A percentile compares a stretch with the other conserved stretches of the same genome.
phyloP scores from a whole-genome alignment of 2,888 invertebrate genomes.

The Dugesia japonica region DNA sequence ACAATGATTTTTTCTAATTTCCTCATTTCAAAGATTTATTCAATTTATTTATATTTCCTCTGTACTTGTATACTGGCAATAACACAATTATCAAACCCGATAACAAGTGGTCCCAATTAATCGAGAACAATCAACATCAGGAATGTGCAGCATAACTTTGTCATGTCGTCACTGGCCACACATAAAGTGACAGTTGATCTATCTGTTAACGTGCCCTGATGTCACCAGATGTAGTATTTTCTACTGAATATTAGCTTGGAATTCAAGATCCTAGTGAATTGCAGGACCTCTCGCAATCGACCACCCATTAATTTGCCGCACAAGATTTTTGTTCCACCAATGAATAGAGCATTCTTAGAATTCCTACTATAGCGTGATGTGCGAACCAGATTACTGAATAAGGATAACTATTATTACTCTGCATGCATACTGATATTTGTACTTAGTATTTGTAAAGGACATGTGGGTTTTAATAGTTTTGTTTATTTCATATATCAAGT shows the following conservation, averaged over 20 bases:
- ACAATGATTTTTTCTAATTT: no score
- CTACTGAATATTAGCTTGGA: not conserved
- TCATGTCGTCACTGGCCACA: constrained; percentile 16
- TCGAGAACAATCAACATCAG: not conserved
- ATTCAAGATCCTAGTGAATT: not conserved
- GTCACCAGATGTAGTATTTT: constrained; percentile 11
- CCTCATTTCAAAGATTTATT: no score
- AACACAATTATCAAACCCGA: not conserved
- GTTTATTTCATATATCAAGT: constrained; percentile 15
- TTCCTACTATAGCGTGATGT: not conserved
- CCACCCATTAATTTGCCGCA: constrained; percentile 13
- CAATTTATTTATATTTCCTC: not conserved
- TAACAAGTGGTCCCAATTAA: constrained; percentile 10
- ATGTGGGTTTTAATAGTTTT: not conserved
- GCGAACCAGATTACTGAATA: not conserved
- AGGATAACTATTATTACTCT: not conserved
- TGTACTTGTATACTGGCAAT: not conserved
- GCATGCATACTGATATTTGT: not conserved
- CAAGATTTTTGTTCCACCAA: constrained; percentile 4
- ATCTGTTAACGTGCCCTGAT: constrained; percentile 14
- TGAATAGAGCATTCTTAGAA: not conserved
- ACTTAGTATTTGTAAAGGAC: not conserved
- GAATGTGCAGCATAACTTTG: not conserved
- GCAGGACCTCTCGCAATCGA: constrained; percentile 8
- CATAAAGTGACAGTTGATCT: constrained; percentile 13